These are phyloP conservation scores for Noturus placidus DNA, from an alignment of 2,113 vertebrate genomes.

Conservation along the genomic window DNA sequence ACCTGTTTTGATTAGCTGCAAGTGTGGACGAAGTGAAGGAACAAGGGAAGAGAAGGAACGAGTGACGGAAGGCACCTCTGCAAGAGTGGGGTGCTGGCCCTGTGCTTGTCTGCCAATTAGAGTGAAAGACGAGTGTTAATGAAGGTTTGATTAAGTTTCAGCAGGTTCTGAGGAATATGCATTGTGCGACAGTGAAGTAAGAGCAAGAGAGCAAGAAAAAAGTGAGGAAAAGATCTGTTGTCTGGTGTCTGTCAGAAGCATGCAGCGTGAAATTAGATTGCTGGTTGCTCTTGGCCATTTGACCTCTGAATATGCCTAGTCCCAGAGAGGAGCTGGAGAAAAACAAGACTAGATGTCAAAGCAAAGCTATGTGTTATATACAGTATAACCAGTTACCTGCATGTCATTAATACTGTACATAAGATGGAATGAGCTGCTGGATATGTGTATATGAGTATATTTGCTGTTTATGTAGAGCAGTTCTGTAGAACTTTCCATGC, in stretches of 20 bases:
- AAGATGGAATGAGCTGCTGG: background rate
- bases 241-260: conserved; percentile 68
- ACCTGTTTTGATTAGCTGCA: conserved; percentile 52
- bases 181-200: conserved; percentile 49
- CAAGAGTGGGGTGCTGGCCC: conserved; percentile 55
- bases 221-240: conserved; percentile 65
- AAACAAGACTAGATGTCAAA: conserved; percentile 22
- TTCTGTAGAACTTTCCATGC: conserved; percentile 5
- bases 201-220: conserved; percentile 43
- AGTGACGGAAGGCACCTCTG: conserved; percentile 45
- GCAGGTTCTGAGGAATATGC: conserved; percentile 67
- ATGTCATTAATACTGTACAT: background rate
- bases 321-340: conserved; percentile 21
- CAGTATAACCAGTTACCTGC: background rate
- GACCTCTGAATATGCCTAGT: conserved; percentile 55
- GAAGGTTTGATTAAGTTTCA: conserved; percentile 75
- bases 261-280: conserved; percentile 76
- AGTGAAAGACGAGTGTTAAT: conserved; percentile 71
- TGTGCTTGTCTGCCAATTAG: conserved; percentile 69
- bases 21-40: conserved; percentile 42
- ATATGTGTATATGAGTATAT: background rate
- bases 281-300: conserved; percentile 66
- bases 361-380: background rate
- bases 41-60: conserved; percentile 21
- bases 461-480: conserved; percentile 13